Evolutionary conservation across 2,113 vertebrate species (phyloP).

Genomic region (Peromyscus maniculatus): DNA sequence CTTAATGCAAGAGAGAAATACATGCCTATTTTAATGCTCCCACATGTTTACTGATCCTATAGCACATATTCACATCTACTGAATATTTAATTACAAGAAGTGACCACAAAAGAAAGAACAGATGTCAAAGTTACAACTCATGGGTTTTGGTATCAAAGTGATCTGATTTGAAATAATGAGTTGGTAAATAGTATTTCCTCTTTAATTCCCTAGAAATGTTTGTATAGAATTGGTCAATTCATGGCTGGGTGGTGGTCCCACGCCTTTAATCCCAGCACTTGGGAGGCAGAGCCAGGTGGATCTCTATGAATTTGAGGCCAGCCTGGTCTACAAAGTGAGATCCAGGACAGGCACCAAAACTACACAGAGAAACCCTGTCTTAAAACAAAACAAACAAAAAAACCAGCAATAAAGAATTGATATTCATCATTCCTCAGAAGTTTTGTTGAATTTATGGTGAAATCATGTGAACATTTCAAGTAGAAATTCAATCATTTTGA

Average conservation of each 20-base stretch:
- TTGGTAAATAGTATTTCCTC: not conserved
- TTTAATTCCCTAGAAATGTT: constrained; percentile 42
- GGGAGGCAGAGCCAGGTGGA: not conserved
- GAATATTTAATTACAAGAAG: not conserved
- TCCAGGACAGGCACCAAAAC: not conserved
- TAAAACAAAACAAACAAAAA: not conserved
- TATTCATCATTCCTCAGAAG: constrained; percentile 11
- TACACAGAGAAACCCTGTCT: not conserved
- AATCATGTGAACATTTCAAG: not conserved
- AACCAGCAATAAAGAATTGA: not conserved
- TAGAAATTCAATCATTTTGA: constrained; percentile 30
- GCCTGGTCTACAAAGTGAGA: not conserved
- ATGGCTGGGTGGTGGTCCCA: not conserved
- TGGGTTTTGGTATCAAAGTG: not conserved
- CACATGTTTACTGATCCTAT: not conserved
- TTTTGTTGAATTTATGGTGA: not conserved
- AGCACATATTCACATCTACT: not conserved
- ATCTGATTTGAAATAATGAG: constrained; percentile 6
- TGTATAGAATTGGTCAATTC: not conserved
- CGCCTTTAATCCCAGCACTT: not conserved
- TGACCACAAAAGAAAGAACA: not conserved
- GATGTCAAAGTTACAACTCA: constrained; percentile 1
- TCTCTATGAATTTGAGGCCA: not conserved
- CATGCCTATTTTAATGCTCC: not conserved
- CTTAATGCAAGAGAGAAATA: constrained; percentile 17